A percentile compares a stretch with the other conserved stretches of the same genome.
These are phyloP conservation scores for Microplitis deprimator DNA, from an alignment of 2,888 invertebrate species.

Conservation along the genomic window DNA sequence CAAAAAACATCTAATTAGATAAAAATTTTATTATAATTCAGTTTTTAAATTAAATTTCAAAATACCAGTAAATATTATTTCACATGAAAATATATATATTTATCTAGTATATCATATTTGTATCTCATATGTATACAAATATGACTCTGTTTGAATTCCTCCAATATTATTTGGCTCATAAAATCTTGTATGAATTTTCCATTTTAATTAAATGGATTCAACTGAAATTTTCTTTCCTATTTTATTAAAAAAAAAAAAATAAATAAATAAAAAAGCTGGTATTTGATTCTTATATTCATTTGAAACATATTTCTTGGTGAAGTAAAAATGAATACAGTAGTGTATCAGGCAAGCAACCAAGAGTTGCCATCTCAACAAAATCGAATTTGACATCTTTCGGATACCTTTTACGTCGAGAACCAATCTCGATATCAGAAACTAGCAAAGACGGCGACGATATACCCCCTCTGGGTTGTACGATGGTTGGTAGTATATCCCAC, in stretches of 20 bases:
- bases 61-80: no score
- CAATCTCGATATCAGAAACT: slow-evolving; percentile 41
- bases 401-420: slow-evolving; percentile 12
- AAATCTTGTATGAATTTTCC: background rate
- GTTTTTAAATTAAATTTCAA: no score
- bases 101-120: background rate
- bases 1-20: no score
- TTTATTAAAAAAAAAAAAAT: background rate
- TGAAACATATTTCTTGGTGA: background rate
- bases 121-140: background rate
- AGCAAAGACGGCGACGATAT: slow-evolving; percentile 6
- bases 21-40: no score
- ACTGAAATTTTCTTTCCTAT: background rate
- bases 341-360: background rate
- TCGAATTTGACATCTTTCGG: slow-evolving; percentile 27
- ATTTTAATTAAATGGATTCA: background rate
- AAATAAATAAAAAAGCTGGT: background rate
- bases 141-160: background rate
- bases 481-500: slow-evolving; percentile 33
- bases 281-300: slow-evolving; percentile 1
- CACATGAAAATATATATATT: no score
- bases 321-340: slow-evolving; percentile 3
- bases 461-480: slow-evolving; percentile 26
- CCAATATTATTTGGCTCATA: background rate
- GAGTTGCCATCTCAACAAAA: background rate